Conservation (phyloP, 2,797 vertebrate genomes). For the Oryzias dopingdopingensis region DNA sequence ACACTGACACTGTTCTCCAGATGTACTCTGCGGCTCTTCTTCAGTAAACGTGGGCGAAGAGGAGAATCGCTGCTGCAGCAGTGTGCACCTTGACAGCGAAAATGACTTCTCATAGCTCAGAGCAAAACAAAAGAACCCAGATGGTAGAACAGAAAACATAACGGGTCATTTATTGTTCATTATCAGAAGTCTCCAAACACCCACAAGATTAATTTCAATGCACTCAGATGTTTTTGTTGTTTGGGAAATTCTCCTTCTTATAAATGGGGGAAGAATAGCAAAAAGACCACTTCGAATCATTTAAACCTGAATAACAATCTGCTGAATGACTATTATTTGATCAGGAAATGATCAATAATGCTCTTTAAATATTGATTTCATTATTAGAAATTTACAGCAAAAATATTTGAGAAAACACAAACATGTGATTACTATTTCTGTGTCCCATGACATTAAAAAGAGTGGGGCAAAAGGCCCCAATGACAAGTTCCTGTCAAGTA, state of each 20-base stretch:
- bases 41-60: constrained; percentile 36
- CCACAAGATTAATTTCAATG: constrained; percentile 27
- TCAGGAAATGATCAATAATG: too few species aligned
- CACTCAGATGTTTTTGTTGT: not conserved
- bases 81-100: constrained; percentile 43
- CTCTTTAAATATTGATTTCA: too few species aligned
- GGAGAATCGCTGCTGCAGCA: constrained; percentile 35
- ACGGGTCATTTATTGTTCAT: constrained; percentile 48
- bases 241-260: not conserved
- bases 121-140: constrained; percentile 34
- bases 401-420: too few species aligned
- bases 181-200: constrained; percentile 14
- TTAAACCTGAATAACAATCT: not conserved
- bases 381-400: too few species aligned
- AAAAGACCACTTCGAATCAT: not conserved
- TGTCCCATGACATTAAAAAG: too few species aligned
- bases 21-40: constrained; percentile 32
- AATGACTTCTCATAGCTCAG: constrained; percentile 27
- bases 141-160: constrained; percentile 14
- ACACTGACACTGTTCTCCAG: constrained; percentile 41
- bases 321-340: too few species aligned
- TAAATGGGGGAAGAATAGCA: not conserved
- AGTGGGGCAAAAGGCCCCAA: too few species aligned
- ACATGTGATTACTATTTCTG: too few species aligned
- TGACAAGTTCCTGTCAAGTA: too few species aligned